phyloP scores from a whole-genome alignment of 2,888 invertebrate species.

The Apomyelois bistriatella region DNA sequence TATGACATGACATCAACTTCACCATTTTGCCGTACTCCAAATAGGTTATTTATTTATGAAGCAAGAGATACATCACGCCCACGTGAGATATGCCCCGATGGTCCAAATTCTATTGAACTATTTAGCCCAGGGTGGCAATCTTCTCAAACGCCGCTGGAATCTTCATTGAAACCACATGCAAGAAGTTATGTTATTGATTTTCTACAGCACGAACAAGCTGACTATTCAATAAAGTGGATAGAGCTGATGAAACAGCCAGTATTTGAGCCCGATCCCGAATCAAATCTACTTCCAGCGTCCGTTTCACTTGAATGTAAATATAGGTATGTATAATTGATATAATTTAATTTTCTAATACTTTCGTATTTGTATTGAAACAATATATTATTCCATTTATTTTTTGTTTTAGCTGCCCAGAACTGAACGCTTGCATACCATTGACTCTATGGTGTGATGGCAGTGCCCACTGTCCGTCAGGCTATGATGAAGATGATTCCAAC shows the following conservation, averaged over 20 bases:
- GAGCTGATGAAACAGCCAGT: conserved; percentile 85
- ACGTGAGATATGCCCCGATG: conserved; percentile 84
- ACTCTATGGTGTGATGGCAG: conserved; percentile 90
- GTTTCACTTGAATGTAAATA: conserved; percentile 83
- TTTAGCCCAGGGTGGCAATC: conserved; percentile 86
- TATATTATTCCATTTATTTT: conserved; percentile 13
- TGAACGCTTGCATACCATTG: conserved; percentile 89
- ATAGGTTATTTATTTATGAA: conserved; percentile 86
- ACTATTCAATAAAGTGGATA: conserved; percentile 88
- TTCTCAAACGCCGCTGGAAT: conserved; percentile 62
- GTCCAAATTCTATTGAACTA: conserved; percentile 79
- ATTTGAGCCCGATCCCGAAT: conserved; percentile 70
- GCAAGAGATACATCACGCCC: conserved; percentile 82
- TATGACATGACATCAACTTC: conserved; percentile 75
- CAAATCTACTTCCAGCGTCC: conserved; percentile 72
- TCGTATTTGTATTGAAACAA: conserved; percentile 9
- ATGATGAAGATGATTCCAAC: conserved; percentile 88
- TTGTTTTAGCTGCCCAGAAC: conserved; percentile 85
- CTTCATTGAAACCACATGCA: conserved; percentile 77
- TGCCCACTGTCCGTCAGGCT: conserved; percentile 89
- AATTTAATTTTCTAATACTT: background rate
- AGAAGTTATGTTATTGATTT: conserved; percentile 88
- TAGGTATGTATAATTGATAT: conserved; percentile 70
- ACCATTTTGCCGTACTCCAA: conserved; percentile 83
- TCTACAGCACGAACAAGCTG: conserved; percentile 85